These are phyloP conservation scores for Philhelius pedissequus DNA, from an alignment of 2,888 invertebrate species.

Conservation along the genomic window DNA sequence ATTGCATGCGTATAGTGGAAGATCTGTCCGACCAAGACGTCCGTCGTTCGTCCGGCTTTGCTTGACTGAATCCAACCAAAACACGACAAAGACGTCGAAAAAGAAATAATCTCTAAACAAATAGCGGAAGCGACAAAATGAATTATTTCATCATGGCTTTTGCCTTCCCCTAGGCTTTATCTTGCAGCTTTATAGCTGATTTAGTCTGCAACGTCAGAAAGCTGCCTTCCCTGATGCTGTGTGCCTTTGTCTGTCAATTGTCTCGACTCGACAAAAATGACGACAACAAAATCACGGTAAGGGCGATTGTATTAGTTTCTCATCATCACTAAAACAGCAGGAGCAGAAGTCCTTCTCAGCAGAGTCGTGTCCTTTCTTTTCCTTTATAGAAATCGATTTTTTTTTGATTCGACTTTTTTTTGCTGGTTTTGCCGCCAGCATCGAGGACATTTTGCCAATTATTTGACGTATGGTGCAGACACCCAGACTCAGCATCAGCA, in stretches of 20 bases:
- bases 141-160: constrained; percentile 53
- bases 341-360: constrained; percentile 11
- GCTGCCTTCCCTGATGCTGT: constrained; percentile 1
- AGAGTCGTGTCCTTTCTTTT: background rate
- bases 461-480: constrained; percentile 63
- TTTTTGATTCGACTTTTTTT: constrained; percentile 26
- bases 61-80: background rate
- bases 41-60: background rate
- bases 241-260: constrained; percentile 67
- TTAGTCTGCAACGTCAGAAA: background rate
- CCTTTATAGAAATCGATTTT: constrained; percentile 44
- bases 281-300: background rate
- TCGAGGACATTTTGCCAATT: constrained; percentile 63
- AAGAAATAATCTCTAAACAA: constrained; percentile 24
- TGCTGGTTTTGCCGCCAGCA: background rate
- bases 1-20: background rate
- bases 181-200: background rate
- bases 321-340: constrained; percentile 39
- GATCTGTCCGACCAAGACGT: constrained; percentile 38
- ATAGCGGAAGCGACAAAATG: constrained; percentile 67
- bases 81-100: background rate
- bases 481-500: constrained; percentile 31
- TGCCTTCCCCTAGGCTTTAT: constrained; percentile 9
- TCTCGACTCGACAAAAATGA: constrained; percentile 55
- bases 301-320: constrained; percentile 40